phyloP scores from a whole-genome alignment of 2,797 vertebrate species.

The Paratrypauchen microcephalus region DNA sequence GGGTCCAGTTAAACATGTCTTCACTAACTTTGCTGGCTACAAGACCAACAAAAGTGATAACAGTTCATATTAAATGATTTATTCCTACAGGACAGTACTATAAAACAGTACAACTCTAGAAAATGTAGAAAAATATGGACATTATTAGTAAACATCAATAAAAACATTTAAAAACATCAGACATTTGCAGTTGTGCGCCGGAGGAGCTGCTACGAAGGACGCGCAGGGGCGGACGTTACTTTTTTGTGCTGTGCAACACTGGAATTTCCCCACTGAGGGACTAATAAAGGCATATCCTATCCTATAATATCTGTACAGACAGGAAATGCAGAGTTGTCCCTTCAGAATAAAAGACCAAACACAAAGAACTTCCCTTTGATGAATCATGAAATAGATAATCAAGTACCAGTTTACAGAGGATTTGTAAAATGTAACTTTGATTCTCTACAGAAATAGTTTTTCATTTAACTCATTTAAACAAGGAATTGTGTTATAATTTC shows the following conservation, averaged over 20 bases:
- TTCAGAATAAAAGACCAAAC: conserved; percentile 20
- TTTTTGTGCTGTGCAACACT: too few relatives aligned
- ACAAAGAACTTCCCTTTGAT: conserved; percentile 3
- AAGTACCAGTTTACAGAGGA: background rate
- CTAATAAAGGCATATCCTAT: too few relatives aligned
- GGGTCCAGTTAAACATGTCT: background rate
- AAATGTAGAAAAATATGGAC: conserved; percentile 64
- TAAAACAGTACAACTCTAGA: conserved; percentile 79
- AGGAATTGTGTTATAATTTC: too few relatives aligned
- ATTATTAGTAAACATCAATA: conserved; percentile 54
- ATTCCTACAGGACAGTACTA: conserved; percentile 76
- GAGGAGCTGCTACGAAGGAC: too few relatives aligned
- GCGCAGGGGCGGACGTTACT: too few relatives aligned
- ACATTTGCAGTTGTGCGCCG: conserved; percentile 54
- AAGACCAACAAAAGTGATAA: background rate
- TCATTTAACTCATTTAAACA: too few relatives aligned
- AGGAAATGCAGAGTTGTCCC: conserved; percentile 46
- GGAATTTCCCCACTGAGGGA: too few relatives aligned
- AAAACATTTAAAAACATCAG: conserved; percentile 37
- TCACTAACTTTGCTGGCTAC: too few relatives aligned
- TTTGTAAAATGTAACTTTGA: background rate
- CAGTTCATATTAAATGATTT: conserved; percentile 47
- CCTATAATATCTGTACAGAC: conserved; percentile 56
- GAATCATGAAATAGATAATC: background rate
- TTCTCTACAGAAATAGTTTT: background rate